Conservation (phyloP, 2,888 invertebrate species). For the Gymnocheta viridis region DNA sequence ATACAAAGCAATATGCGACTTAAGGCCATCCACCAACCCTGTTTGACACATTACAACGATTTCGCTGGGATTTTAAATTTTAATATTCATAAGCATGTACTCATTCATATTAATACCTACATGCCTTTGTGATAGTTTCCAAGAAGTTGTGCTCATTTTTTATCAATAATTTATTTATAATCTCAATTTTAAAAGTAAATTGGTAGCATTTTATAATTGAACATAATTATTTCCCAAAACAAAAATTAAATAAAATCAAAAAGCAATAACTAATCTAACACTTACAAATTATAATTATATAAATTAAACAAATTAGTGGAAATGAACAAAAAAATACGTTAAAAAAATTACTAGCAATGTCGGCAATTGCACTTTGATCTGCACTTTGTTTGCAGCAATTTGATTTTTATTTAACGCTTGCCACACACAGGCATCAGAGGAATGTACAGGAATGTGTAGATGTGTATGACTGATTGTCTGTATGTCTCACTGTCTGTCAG, state of each 20-base stretch:
- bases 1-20: no score
- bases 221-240: conserved; percentile 42
- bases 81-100: no score
- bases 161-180: conserved; percentile 7
- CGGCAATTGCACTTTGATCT: conserved; percentile 70
- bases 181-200: conserved; percentile 5
- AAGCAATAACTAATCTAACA: conserved; percentile 53
- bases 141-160: no score
- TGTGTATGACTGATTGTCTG: conserved; percentile 7
- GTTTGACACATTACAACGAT: no score
- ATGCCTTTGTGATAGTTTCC: no score
- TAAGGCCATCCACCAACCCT: no score
- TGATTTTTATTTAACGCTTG: conserved; percentile 69
- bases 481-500: conserved; percentile 3
- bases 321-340: conserved; percentile 32
- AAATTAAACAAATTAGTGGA: conserved; percentile 69
- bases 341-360: conserved; percentile 17
- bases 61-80: no score
- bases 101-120: no score
- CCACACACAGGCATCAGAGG: conserved; percentile 56
- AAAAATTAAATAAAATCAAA: conserved; percentile 28
- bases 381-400: conserved; percentile 68
- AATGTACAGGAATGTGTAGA: conserved; percentile 15
- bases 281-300: conserved; percentile 67
- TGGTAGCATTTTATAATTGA: conserved; percentile 42